Evolutionary conservation across 2,888 invertebrate species (phyloP), one percentile per base, ranked within the genome.

Genomic region (Melinaea menophilus): DNA sequence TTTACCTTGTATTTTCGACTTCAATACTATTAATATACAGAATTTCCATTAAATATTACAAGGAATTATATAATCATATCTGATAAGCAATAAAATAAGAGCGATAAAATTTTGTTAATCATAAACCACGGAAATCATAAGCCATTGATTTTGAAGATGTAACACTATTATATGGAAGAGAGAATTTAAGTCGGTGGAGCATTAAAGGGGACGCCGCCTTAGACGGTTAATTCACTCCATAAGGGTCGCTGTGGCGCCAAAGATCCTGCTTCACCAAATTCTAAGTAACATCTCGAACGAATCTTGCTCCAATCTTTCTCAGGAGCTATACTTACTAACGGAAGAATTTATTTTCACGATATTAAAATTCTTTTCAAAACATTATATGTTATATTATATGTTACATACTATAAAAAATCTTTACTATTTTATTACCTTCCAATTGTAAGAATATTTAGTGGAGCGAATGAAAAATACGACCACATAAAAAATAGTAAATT

Each of bases 161-260:
- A 86, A 87, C 84, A 78, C 79, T 82, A 84, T 85, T 84, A 84
- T 79, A 79, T 87, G 80, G 86, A 88, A 90, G 85, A 86, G 85
- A 85, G 88, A 89, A 89, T 90, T 90, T 90, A 88, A 90, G 85
- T 88, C 84, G 82, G 81, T 81, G 82, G 78, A 81, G 86, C 86
- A 88, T 90, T 90, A 88, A 86, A 88, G 89, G 90, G 89, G 88
- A 85, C 82, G 80, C 76, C 81, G 81, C 77, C 77, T 79, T 80
- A 85, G 88, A 86, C 87, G 84, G 87, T 88, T 88, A 89, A 89
- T 88, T 88, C 88, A 82, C 85, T 89, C 87, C 83, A 86, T 88
- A 88, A 89, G 90, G 90, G 90, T 85, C 88, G 85, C 77, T 76
- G 67, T 85, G 90, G 90, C 90, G 90, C 90, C 90, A 78, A 71